Conservation (phyloP, 2,797 vertebrate genomes). For the Neomorphus geoffroyi region DNA sequence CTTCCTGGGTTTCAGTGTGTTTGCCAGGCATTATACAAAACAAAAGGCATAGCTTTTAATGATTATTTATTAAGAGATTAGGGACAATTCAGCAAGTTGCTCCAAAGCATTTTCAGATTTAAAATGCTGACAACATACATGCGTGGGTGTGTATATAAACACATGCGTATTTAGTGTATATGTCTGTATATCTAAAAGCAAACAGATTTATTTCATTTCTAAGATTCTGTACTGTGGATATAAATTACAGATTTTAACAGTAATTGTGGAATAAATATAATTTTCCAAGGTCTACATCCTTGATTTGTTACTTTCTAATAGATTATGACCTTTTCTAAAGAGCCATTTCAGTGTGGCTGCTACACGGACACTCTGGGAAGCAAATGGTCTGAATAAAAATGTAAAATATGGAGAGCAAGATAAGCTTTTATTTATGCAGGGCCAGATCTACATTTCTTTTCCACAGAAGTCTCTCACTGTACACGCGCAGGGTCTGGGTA, state of each 20-base stretch:
- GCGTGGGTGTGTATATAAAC: not conserved
- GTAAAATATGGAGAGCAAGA: not conserved
- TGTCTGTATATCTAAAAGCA: not conserved
- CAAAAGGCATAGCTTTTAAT: not conserved
- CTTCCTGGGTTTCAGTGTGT: slow-evolving; percentile 56
- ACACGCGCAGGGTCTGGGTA: not conserved
- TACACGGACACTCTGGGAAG: not conserved
- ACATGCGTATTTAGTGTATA: not conserved
- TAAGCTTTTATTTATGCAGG: not conserved
- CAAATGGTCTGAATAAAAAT: not conserved
- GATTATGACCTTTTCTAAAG: not conserved
- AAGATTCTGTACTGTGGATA: not conserved
- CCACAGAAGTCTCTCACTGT: not conserved
- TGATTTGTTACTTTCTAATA: not conserved
- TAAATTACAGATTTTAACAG: not conserved
- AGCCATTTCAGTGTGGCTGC: not conserved
- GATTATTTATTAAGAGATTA: slow-evolving; percentile 15
- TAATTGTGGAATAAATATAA: not conserved
- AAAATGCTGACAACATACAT: not conserved
- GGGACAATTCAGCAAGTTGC: not conserved
- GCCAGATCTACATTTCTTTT: not conserved
- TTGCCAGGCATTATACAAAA: slow-evolving; percentile 35
- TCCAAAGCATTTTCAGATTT: not conserved
- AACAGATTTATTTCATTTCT: not conserved
- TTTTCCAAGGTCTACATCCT: slow-evolving; percentile 1